Evolutionary conservation across 2,113 vertebrate species (phyloP), one percentile per base, ranked within the genome.

Genomic region (Cisticola juncidis): DNA sequence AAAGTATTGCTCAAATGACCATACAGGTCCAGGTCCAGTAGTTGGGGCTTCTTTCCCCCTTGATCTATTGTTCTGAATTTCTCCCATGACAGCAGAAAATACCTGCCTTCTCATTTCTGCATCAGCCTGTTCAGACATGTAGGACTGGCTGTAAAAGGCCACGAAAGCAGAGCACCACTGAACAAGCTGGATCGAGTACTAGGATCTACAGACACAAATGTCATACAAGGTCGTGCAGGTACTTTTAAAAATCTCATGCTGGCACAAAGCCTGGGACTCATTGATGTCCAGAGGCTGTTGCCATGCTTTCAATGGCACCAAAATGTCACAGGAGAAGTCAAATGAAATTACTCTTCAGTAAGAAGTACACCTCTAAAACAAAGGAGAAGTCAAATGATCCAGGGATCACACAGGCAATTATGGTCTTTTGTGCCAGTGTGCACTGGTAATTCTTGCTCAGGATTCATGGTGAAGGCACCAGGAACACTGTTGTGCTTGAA

Each of bases 21-120:
- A 33, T 14, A 21, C 9, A 69, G 28, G 14, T 71, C 21, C 26
- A 79, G n/a, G 18, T 57, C 31, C 21, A 54, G 22, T n/a, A 40
- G 28, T 66, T 22, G 28, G 38, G 4, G 0, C 1, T 4, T 4
- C 22, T 26, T 6, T 0, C 0, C 2, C 9, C 12, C 5, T 25
- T 2, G 16, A n/a, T 51, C 21, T 51, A 24, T 53, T 56, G 29
- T 62, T 88, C 36, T 12, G 35, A 60, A 60, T 62, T 76, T 92
- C 66, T 71, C 13, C 19, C 31, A 29, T 7, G 22, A 26, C 21
- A 69, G 36, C 21, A 35, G 40, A 47, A 84, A 88, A 56, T 50
- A 56, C 22, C 6, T 33, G 21, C 4, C 35, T 83, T 64, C 80
- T 68, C 18, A 12, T 50, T 62, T 66, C 33, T 42, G 9, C 50